These are phyloP conservation scores for Theonella swinhoei DNA, from an alignment of 37 sponge, comb jelly and placozoan species.

Conservation along the genomic window DNA sequence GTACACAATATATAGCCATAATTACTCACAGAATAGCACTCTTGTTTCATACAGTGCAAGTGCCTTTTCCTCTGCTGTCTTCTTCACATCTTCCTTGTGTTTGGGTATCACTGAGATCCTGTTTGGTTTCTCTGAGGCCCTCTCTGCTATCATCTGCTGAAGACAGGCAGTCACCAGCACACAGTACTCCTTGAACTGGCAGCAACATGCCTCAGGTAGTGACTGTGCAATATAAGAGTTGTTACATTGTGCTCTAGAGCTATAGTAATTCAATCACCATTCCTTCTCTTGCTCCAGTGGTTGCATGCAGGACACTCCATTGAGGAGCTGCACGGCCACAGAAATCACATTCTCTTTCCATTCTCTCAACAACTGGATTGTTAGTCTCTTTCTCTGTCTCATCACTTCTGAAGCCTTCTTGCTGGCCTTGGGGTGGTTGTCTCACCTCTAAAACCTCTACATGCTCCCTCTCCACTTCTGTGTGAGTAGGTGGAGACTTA, in stretches of 20 bases:
- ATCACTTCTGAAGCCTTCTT: neutral
- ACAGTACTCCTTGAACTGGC: conserved; percentile 42
- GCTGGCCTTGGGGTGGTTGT: neutral
- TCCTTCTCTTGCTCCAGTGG: neutral
- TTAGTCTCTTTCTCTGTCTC: neutral
- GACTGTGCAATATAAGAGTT: neutral
- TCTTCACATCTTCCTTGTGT: conserved; percentile 5
- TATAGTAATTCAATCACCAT: neutral
- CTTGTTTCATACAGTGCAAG: conserved; percentile 35
- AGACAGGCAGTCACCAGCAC: conserved; percentile 42
- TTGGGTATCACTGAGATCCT: conserved; percentile 26
- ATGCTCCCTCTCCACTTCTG: neutral
- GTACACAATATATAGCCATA: neutral
- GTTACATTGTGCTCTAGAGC: too few relatives aligned
- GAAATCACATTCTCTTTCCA: conserved; percentile 24
- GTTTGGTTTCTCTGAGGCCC: neutral
- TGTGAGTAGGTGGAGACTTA: neutral
- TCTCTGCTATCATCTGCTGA: conserved; percentile 32
- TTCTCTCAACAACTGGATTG: neutral
- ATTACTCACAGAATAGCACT: neutral
- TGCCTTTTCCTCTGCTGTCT: conserved; percentile 52
- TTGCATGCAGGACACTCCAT: conserved; percentile 6
- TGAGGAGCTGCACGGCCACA: conserved; percentile 18
- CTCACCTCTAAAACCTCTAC: neutral
- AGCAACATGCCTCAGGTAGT: conserved; percentile 29